Evolutionary conservation across 64 coral and sea anemone species (phyloP).

Genomic region (Montipora foliosa): DNA sequence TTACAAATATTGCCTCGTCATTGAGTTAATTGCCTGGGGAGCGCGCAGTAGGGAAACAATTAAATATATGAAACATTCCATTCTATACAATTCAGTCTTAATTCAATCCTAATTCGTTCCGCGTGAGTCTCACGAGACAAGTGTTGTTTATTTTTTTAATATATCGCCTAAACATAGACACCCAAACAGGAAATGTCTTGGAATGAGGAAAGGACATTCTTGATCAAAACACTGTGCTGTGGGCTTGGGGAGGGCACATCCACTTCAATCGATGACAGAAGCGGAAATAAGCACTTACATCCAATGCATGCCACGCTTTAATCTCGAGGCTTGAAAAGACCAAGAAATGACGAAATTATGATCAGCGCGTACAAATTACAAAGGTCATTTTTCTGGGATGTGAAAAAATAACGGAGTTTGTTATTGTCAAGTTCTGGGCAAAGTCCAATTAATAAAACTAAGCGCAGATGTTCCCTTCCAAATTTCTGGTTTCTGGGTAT

Average conservation of each 20-base stretch:
- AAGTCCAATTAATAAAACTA: no score
- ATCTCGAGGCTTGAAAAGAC: neutral
- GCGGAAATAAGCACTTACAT: neutral
- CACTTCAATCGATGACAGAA: neutral
- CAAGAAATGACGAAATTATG: no score
- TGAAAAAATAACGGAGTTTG: neutral
- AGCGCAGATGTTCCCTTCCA: no score
- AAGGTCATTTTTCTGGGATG: neutral
- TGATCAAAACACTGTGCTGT: neutral
- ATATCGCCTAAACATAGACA: neutral
- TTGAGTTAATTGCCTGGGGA: no score
- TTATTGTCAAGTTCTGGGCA: neutral
- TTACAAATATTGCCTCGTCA: no score
- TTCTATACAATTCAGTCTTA: no score
- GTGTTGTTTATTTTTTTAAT: no score
- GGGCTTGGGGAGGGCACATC: neutral
- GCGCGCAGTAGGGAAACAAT: no score
- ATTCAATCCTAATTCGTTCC: no score
- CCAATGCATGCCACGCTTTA: neutral
- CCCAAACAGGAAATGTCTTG: slow-evolving; percentile 25
- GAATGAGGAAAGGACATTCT: neutral
- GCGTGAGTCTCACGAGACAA: no score
- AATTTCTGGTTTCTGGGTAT: no score
- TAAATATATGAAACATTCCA: no score
- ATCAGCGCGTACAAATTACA: neutral